These are phyloP conservation scores for Sebastes matsubarae DNA, from an alignment of 2,797 vertebrate genomes.

Conservation along the genomic window DNA sequence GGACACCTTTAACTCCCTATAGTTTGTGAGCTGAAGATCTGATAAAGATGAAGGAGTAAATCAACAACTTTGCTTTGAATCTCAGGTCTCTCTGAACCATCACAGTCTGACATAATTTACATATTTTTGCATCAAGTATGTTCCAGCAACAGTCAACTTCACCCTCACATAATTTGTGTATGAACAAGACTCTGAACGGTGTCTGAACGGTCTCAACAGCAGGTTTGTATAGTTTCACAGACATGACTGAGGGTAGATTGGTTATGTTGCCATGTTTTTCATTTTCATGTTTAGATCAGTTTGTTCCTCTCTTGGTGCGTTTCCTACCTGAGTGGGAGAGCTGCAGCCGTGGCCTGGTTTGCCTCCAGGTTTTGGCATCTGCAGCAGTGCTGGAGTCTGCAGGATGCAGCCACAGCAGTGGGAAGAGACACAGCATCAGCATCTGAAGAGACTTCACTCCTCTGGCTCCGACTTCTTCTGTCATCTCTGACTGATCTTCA, in stretches of 20 bases:
- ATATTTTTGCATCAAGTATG: no score
- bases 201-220: no score
- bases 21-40: neutral
- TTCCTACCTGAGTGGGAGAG: slow-evolving; percentile 67
- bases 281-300: neutral
- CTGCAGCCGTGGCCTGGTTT: slow-evolving; percentile 62
- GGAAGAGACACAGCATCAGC: slow-evolving; percentile 7
- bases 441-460: neutral
- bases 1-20: neutral
- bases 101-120: rapidly evolving
- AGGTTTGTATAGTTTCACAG: neutral
- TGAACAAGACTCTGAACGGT: no score
- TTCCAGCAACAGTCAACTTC: neutral
- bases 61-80: neutral
- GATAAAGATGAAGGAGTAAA: neutral
- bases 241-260: neutral
- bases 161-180: neutral
- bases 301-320: neutral
- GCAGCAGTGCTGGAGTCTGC: neutral
- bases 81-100: neutral
- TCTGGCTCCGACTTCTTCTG: neutral
- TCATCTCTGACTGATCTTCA: slow-evolving; percentile 33
- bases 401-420: slow-evolving; percentile 30
- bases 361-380: slow-evolving; percentile 40
- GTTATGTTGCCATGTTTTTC: neutral